phyloP scores from a whole-genome alignment of 2,113 vertebrate genomes.

The Macrotis lagotis region DNA sequence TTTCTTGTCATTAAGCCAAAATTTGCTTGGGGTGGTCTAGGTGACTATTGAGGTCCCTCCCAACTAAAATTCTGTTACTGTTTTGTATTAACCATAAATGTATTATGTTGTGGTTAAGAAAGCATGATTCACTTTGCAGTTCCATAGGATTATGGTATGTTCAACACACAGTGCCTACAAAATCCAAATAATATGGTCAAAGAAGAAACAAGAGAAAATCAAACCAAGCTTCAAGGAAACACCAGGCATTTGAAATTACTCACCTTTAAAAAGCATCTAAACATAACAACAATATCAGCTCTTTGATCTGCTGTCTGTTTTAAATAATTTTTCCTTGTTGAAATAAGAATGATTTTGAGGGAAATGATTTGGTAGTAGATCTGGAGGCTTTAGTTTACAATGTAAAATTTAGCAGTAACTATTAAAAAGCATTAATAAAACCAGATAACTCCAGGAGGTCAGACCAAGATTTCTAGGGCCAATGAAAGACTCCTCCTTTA shows the following conservation, averaged over 20 bases:
- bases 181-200: neutral
- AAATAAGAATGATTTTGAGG: neutral
- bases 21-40: neutral
- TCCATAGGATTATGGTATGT: neutral
- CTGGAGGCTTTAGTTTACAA: neutral
- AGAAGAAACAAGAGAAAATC: neutral
- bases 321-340: neutral
- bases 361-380: neutral
- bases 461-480: neutral
- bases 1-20: neutral
- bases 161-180: neutral
- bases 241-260: neutral
- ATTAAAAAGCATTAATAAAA: neutral
- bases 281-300: neutral
- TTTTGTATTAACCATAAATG: neutral
- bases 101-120: neutral
- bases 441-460: neutral
- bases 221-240: neutral
- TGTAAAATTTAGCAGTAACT: neutral
- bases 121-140: neutral
- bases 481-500: neutral
- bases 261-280: neutral
- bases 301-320: neutral
- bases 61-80: neutral
- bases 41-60: neutral